Evolutionary conservation across 1,140 invertebrate species (phyloP), one percentile per base, ranked within the genome.

Genomic region (Proales similis): DNA sequence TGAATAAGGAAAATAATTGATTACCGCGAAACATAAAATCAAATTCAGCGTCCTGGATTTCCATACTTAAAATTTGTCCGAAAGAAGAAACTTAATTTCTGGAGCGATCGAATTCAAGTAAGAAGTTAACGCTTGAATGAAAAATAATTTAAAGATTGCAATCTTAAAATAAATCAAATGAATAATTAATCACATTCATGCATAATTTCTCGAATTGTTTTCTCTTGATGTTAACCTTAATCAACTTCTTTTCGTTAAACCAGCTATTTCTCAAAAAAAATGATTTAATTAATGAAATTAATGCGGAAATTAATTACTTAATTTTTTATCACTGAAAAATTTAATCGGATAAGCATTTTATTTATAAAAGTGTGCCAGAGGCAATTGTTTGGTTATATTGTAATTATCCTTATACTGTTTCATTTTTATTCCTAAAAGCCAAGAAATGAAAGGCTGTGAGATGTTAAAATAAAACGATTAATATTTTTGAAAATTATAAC

Each of bases 321-420:
- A 36, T 9, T 36, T 36, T 9, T 36, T 36, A 9, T 36, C 14
- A 36, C 14, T 36, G 9, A 36, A 36, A 36, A 36, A 36, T 36
- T 36, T 36, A 42, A 42, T 42, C 22, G 17, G 17, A 4, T 42
- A 20, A 42, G 22, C 17, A 11, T 36, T 36, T n/a, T 17, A 4
- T 42, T 42, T 42, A 42, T 42, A 26, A 29, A 57, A 27, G 36
- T 57, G 12, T 42, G 17, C 39, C 39, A 57, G 30, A 57, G 32
- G 20, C 39, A 43, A 42, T 42, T 17, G 12, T 57, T 53, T 5
- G 20, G 27, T 27, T 57, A 42, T 42, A 57, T 57, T 24, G 4
- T 42, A 6, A 26, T 12, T 12, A 19, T 14, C 5, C 32, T 29
- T 30, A n/a, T 29, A 32, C 45, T 39, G 14, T 36, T n/a, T n/a